Percentiles rank a stretch among this genome's conserved stretches.
Conservation (phyloP, 2,113 vertebrate species). For the Vidua chalybeata region DNA sequence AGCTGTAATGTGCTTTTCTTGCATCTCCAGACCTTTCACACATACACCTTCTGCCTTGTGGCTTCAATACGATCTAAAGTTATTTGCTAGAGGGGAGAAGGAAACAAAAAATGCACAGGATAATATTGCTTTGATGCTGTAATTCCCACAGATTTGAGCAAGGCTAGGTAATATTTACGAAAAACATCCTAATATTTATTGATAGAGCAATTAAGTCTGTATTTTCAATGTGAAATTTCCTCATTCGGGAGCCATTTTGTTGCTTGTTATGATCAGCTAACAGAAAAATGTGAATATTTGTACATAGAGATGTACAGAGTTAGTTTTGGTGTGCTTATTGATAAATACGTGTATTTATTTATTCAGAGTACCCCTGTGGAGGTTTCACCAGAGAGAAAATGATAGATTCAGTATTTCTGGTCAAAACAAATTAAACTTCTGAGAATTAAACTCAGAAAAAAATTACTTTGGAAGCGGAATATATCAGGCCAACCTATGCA, state of each 20-base stretch:
- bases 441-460: neutral
- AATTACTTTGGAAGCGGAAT: neutral
- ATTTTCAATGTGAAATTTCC: neutral
- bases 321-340: neutral
- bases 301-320: neutral
- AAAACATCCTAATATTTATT: neutral
- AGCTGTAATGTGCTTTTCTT: neutral
- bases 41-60: neutral
- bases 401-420: neutral
- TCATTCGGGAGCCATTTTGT: neutral
- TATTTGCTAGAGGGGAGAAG: neutral
- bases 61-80: neutral
- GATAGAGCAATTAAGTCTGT: neutral
- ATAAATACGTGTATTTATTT: neutral
- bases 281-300: neutral
- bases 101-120: neutral
- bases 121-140: neutral
- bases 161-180: neutral
- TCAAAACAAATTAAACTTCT: constrained; percentile 11
- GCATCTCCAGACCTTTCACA: neutral
- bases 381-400: neutral
- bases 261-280: neutral
- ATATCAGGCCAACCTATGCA: neutral
- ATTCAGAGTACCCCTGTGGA: neutral
- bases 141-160: neutral